Base-by-base conservation (phyloP, 2,797 vertebrate species). In the Oryzias dopingdopingensis region DNA sequence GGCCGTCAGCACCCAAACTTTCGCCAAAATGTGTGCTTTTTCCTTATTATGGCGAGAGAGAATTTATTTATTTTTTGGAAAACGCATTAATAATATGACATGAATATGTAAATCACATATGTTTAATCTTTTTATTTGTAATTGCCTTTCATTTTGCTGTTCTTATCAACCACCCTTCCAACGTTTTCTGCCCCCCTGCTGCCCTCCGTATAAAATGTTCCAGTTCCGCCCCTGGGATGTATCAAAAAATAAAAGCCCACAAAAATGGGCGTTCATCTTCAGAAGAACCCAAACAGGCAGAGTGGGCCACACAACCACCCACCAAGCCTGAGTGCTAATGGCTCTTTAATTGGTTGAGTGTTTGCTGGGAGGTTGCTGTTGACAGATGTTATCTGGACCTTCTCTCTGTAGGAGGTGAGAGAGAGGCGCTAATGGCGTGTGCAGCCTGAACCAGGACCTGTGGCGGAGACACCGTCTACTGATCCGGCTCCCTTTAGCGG, bases 281-380 rank as follows among this genome's bases (percentile, higher is more conserved):
- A 61, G 50, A 75, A 76, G 66, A 52, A 42, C 65, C 66, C 59
- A 67, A 62, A 68, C 67, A 60, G 55, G 29, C 58, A 71, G 37
- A 68, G 61, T 72, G 83, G 85, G 74, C 68, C 63, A 42, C 52
- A 49, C 64, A 37, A 40, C 70, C 67, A 61, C 79, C 74, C 59
- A 69, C 75, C 22, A 29, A 59, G 73, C 58, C 52, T 47, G 49
- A 62, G 70, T 13, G 40, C 77, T 88, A 85, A 87, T 86, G 79
- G 79, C 66, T 70, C 81, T 84, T 81, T 85, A 88, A 89, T 85
- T 87, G 80, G 76, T 76, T 64, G 77, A 82, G 81, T 84, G 79
- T 84, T 81, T 75, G 67, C 80, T 55, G 62, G 69, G 67, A 67
- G 66, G 80, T 75, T 67, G 81, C 80, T 66, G 69, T 45, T 65